phyloP scores from a whole-genome alignment of 1,140 invertebrate species.

The Periplaneta americana region DNA sequence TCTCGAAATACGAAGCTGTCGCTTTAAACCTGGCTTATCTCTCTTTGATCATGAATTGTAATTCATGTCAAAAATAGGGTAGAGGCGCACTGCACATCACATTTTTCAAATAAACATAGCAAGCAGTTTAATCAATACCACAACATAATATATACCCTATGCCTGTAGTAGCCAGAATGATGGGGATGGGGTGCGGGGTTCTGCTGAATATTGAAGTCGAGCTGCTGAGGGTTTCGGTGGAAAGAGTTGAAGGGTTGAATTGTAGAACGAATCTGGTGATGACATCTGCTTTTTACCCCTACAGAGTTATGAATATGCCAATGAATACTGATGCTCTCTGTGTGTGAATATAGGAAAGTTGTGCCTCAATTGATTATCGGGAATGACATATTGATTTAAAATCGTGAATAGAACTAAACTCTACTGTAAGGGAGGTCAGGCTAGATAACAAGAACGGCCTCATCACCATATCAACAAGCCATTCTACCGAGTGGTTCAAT shows the following conservation, averaged over 20 bases:
- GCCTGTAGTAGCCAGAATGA: too few species aligned
- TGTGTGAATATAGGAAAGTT: not conserved
- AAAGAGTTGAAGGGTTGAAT: not conserved
- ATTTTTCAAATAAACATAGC: not conserved
- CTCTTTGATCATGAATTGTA: not conserved
- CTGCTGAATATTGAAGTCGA: not conserved
- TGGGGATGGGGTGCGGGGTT: not conserved
- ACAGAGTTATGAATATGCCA: not conserved
- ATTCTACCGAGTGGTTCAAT: not conserved
- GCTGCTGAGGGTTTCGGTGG: not conserved
- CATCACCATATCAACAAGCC: not conserved
- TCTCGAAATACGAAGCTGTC: not conserved
- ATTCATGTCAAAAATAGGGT: not conserved
- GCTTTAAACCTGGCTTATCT: not conserved
- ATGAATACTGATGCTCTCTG: not conserved
- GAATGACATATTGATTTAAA: not conserved
- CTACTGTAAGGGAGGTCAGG: not conserved
- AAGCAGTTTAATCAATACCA: not conserved
- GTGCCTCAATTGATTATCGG: not conserved
- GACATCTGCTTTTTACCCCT: not conserved
- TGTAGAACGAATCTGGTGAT: not conserved
- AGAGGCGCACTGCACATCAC: not conserved
- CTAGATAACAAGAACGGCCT: not conserved
- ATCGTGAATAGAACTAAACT: not conserved
- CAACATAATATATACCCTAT: not conserved